Evolutionary conservation across 2,888 invertebrate genomes (phyloP).

Genomic region (Euplagia quadripunctaria): DNA sequence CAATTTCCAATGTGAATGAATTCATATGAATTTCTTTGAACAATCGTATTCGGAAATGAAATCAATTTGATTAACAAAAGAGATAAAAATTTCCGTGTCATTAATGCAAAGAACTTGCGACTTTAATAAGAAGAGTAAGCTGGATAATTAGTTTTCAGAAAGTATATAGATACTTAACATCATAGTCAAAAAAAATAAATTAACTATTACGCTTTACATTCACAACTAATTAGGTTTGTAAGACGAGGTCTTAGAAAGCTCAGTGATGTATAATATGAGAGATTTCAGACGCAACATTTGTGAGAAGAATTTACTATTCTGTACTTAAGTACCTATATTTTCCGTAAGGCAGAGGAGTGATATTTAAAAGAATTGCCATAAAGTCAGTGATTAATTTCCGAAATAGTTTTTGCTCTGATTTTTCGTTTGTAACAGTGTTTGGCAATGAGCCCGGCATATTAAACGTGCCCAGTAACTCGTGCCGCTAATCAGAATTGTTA

Average conservation of each 20-base stretch:
- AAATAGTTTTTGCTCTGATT: conserved; percentile 27
- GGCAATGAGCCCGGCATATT: conserved; percentile 23
- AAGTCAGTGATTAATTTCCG: conserved; percentile 19
- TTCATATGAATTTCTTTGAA: conserved; percentile 37
- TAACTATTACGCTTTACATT: background rate
- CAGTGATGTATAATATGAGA: conserved; percentile 1
- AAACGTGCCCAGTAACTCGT: conserved; percentile 25
- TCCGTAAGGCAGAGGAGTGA: conserved; percentile 10
- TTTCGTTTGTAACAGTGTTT: conserved; percentile 22
- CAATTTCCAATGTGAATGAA: conserved; percentile 46
- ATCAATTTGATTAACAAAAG: conserved; percentile 38
- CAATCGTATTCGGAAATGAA: conserved; percentile 34
- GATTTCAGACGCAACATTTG: conserved; percentile 4
- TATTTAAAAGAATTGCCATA: conserved; percentile 4
- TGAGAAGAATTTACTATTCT: conserved; percentile 6
- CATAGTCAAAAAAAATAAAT: background rate
- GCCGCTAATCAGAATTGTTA: conserved; percentile 28
- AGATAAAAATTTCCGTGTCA: conserved; percentile 29
- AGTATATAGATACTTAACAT: background rate
- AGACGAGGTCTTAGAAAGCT: conserved; percentile 3
- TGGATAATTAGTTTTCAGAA: background rate
- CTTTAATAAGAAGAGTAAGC: background rate
- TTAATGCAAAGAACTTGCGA: conserved; percentile 23
- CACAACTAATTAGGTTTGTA: background rate
- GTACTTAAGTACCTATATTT: background rate